Evolutionary conservation across 2,888 invertebrate genomes (phyloP), one percentile per base, ranked within the genome.

Genomic region (Adineta ricciae): DNA sequence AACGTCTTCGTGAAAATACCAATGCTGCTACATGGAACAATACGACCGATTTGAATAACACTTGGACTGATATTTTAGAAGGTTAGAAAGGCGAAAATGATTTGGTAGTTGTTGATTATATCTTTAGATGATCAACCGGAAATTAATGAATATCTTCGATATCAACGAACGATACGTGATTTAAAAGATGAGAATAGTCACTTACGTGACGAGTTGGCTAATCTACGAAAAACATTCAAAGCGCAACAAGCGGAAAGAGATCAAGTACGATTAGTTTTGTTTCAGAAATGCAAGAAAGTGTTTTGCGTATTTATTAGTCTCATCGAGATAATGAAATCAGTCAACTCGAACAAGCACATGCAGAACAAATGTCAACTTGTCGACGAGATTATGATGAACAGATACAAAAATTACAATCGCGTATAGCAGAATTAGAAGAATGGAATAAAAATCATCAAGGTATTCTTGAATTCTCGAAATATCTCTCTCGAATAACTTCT

Each of bases 101-200:
- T 36, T 72, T 36, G 27, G 1, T 16, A 11, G 19, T 41, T 24
- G 14, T 21, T 78, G 24, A n/a, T 14, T n/a, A 7, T 36, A 16
- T 41, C 27, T 24, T 78, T 78, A 78, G 78, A 78, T 78, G 78
- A 78, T 78, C 78, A 78, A 78, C 41, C 78, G 24, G 41, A 78
- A n/a, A 24, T 78, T 0, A 41, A 38, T n/a, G 78, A 78, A 78
- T 78, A 41, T 78, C 38, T 78, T n/a, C 21, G n/a, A 78, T 78
- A 78, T 78, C 41, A 78, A 78, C 41, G 78, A 32, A 41, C n/a
- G 9, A 78, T 78, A 41, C 38, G 41, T 41, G 83, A 85, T 27
- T 56, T 85, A 38, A 85, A 85, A 78, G 85, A 85, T 38, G 85
- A 85, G 49, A 85, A 84, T 82, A 73, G 52, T 27, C 50, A 83